Evolutionary conservation across 1,140 invertebrate species (phyloP).

Genomic region (Drosophila fuyamai): DNA sequence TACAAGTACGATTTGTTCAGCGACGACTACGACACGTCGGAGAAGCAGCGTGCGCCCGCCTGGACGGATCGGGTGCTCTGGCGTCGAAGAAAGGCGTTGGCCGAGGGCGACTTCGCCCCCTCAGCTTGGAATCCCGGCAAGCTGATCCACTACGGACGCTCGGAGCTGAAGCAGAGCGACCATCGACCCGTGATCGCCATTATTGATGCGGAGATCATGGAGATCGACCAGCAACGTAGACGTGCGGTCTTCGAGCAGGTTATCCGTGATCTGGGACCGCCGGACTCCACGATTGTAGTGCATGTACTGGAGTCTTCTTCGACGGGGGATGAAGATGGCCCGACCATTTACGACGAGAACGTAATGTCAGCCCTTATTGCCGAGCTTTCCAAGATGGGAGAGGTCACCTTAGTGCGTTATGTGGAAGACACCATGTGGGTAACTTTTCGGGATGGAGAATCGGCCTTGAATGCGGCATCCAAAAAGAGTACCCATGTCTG

Average conservation of each 20-base stretch:
- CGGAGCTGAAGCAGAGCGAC: slow-evolving; percentile 98
- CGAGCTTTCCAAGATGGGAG: slow-evolving; percentile 85
- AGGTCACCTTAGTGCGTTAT: slow-evolving; percentile 95
- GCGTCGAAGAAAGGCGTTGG: slow-evolving; percentile 90
- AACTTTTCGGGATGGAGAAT: slow-evolving; percentile 94
- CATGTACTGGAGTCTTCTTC: slow-evolving; percentile 85
- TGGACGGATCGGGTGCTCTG: slow-evolving; percentile 99
- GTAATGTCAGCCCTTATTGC: slow-evolving; percentile 79
- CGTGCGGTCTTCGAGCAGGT: slow-evolving; percentile 91
- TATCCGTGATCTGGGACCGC: slow-evolving; percentile 94
- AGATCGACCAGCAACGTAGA: slow-evolving; percentile 90
- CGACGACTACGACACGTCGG: slow-evolving; percentile 99
- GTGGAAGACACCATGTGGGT: slow-evolving; percentile 95
- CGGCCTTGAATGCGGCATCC: slow-evolving; percentile 90
- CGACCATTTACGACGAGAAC: slow-evolving; percentile 85
- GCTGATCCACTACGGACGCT: slow-evolving; percentile 93
- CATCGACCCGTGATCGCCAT: slow-evolving; percentile 97
- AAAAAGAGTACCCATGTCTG: slow-evolving; percentile 87
- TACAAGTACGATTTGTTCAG: slow-evolving; percentile 99
- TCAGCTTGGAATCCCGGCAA: slow-evolving; percentile 89
- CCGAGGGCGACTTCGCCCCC: slow-evolving; percentile 87
- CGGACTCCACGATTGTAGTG: slow-evolving; percentile 97
- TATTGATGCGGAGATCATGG: slow-evolving; percentile 94
- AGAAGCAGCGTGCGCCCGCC: slow-evolving; percentile 98
- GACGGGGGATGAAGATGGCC: slow-evolving; percentile 84